These are phyloP conservation scores for Siphonodentalium dalli DNA, from an alignment of 2,888 invertebrate species.

Conservation along the genomic window DNA sequence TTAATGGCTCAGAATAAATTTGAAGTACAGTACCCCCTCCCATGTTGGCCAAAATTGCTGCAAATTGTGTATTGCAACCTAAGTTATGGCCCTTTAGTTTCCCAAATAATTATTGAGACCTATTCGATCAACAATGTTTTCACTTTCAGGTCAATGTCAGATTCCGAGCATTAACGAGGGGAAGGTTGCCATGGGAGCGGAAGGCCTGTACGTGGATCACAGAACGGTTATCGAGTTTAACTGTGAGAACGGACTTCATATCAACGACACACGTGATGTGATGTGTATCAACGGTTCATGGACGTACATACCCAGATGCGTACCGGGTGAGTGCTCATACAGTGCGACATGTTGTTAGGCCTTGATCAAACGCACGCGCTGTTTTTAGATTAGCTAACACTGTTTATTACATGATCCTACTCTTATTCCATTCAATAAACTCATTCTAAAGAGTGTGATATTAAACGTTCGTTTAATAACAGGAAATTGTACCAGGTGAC, in stretches of 20 bases:
- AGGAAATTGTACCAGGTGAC: too few relatives aligned
- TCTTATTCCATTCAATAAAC: too few relatives aligned
- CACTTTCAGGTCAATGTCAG: conserved; percentile 77
- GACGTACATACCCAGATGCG: conserved; percentile 91
- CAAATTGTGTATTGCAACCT: not conserved
- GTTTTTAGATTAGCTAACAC: too few relatives aligned
- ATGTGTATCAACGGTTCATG: conserved; percentile 92
- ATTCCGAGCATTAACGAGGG: conserved; percentile 74
- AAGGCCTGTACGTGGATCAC: conserved; percentile 55
- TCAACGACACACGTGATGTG: conserved; percentile 40
- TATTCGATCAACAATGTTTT: not conserved
- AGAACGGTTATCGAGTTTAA: conserved; percentile 39
- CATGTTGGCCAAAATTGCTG: not conserved
- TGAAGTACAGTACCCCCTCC: not conserved
- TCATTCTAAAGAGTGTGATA: too few relatives aligned
- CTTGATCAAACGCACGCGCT: too few relatives aligned
- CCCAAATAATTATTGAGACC: conserved; percentile 1
- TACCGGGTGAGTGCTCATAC: conserved; percentile 71
- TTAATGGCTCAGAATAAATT: too few relatives aligned
- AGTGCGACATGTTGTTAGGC: too few relatives aligned
- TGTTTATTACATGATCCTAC: too few relatives aligned
- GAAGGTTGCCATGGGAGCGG: conserved; percentile 36
- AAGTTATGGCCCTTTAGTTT: not conserved
- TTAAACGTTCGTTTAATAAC: too few relatives aligned
- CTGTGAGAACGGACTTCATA: conserved; percentile 51